phyloP scores from a whole-genome alignment of 53 echinoderm and acorn worm genomes.

The Crossaster papposus region DNA sequence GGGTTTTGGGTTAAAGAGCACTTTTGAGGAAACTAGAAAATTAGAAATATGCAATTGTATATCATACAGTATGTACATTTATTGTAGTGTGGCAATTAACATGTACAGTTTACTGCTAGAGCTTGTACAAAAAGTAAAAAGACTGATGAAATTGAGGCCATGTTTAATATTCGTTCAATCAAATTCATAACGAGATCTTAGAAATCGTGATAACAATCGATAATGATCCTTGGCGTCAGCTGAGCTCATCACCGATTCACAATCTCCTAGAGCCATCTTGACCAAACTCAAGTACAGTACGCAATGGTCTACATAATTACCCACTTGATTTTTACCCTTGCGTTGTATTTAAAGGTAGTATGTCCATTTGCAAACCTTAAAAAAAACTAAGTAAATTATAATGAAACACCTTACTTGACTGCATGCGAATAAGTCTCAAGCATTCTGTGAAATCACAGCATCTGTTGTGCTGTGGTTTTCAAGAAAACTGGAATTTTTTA shows the following conservation, averaged over 20 bases:
- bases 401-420: too few relatives aligned
- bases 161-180: background rate
- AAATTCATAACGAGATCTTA: background rate
- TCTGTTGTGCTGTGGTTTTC: too few relatives aligned
- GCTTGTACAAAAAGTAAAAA: too few relatives aligned
- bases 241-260: background rate
- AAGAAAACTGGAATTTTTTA: too few relatives aligned
- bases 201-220: background rate
- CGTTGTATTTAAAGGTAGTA: background rate
- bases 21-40: too few relatives aligned
- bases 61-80: background rate
- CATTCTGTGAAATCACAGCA: too few relatives aligned
- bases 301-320: background rate
- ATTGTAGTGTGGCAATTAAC: background rate
- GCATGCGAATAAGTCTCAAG: too few relatives aligned
- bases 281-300: background rate
- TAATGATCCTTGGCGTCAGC: conserved; percentile 1
- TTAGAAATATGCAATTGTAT: too few relatives aligned
- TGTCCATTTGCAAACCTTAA: too few relatives aligned
- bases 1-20: too few relatives aligned
- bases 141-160: too few relatives aligned
- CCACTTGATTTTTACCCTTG: conserved; percentile 5
- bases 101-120: background rate
- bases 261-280: conserved; percentile 19
- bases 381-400: too few relatives aligned